Conservation (phyloP, 2,113 vertebrate genomes). For the Motacilla tschutschensis region DNA sequence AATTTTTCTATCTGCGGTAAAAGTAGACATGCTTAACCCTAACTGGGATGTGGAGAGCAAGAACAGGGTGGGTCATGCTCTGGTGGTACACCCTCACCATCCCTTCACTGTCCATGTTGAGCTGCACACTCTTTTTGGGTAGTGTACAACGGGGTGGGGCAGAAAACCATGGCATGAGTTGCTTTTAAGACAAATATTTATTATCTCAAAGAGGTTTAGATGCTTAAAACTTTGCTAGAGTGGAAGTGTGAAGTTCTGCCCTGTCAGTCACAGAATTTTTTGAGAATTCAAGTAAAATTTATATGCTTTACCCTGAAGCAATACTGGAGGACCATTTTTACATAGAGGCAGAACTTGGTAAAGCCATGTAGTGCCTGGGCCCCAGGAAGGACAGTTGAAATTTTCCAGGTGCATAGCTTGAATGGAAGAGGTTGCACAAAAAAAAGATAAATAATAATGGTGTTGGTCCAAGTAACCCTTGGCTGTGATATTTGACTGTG, state of each 20-base stretch:
- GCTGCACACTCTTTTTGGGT: neutral
- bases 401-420: neutral
- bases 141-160: neutral
- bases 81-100: neutral
- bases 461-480: neutral
- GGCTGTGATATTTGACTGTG: neutral
- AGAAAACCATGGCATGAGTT: neutral
- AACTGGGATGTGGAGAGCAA: neutral
- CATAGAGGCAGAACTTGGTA: neutral
- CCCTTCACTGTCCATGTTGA: neutral
- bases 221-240: neutral
- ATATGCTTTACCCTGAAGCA: neutral
- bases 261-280: neutral
- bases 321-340: neutral
- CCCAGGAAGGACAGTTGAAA: neutral
- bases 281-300: neutral
- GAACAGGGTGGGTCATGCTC: fast-evolving
- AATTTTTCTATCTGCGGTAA: neutral
- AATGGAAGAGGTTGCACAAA: neutral
- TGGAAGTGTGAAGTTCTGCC: neutral
- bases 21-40: neutral
- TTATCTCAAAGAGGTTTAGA: neutral
- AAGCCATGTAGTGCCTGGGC: fast-evolving
- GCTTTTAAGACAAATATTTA: neutral
- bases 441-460: neutral